Evolutionary conservation across 2,797 vertebrate genomes (phyloP).

Genomic region (Leptodon cayanensis): DNA sequence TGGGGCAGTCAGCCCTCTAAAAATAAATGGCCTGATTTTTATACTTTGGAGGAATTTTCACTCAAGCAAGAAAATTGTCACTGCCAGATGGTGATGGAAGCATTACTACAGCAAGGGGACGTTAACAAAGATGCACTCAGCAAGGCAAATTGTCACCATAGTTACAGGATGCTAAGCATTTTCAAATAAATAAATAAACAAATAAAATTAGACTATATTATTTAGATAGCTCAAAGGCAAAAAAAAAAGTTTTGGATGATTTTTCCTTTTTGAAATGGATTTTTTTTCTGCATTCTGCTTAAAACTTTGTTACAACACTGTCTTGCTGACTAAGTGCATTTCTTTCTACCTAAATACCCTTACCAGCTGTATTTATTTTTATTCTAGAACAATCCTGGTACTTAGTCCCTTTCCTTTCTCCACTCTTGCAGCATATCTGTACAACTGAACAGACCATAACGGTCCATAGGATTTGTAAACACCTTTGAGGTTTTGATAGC

Average conservation of each 20-base stretch:
- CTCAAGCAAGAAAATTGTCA: conserved; percentile 41
- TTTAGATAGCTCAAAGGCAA: not conserved
- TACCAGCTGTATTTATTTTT: not conserved
- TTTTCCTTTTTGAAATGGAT: conserved; percentile 24
- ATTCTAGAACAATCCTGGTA: not conserved
- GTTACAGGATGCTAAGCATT: conserved; percentile 53
- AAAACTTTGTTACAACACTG: not conserved
- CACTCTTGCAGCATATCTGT: not conserved
- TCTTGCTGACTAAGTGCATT: not conserved
- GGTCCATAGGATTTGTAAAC: not conserved
- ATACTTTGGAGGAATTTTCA: conserved; percentile 47
- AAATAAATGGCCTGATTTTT: conserved; percentile 48
- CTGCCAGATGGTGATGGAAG: conserved; percentile 61
- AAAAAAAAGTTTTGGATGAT: not conserved
- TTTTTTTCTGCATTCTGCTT: not conserved
- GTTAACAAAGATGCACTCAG: conserved; percentile 41
- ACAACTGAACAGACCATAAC: not conserved
- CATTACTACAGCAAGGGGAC: conserved; percentile 26
- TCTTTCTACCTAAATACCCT: not conserved
- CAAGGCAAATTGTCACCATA: conserved; percentile 61
- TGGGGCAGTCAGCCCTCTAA: conserved; percentile 1
- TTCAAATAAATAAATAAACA: conserved; percentile 48
- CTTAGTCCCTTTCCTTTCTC: not conserved
- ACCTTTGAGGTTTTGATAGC: not conserved
- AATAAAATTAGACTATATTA: conserved; percentile 3